Evolutionary conservation across 2,888 invertebrate species (phyloP), one percentile per base, ranked within the genome.

Genomic region (Epsilonema sp.): DNA sequence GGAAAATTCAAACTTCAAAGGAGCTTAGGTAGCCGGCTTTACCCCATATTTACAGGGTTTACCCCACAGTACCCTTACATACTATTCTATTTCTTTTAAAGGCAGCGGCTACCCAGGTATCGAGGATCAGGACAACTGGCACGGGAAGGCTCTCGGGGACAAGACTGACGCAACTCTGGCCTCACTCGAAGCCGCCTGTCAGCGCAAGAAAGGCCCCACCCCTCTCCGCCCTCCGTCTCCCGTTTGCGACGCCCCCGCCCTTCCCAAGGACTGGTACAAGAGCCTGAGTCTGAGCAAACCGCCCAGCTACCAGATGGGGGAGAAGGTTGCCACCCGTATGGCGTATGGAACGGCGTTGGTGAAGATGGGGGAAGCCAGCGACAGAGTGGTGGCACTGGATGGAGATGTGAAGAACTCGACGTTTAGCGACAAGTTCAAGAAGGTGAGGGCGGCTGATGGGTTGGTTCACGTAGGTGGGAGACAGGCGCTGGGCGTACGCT

Each of bases 351-450:
- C 78, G 20, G 94, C 84, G 2, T 71, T 97, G 49, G 82, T 80
- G 53, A 97, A 94, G 71, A 75, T 97, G 37, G 79, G 77, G 2
- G 68, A 74, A 46, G 71, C 65, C 52, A 76, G 73, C 66, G 59
- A 56, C 53, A 78, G 87, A 49, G 86, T 97, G 21, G 79, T 97
- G 58, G 90, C 87, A 44, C 67, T 97, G 58, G 94, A 97, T 66
- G 94, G 87, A 23, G 97, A 97, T 67, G 92, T 90, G 55, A 97
- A 94, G 71, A 97, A 99, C 70, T 97, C 94, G 0, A 99, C 97
- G 0, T 99, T 78, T 71, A 82, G 94, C 19, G 86, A 87, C 58
- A 87, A 83, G 64, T 76, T 94, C 53, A 81, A 80, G 66, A 76
- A 79, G 56, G 78, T 66, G 52, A 53, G 54, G n/a, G n/a, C n/a